Evolutionary conservation across 2,888 invertebrate species (phyloP), one percentile per base, ranked within the genome.

Genomic region (Melanophora roralis): DNA sequence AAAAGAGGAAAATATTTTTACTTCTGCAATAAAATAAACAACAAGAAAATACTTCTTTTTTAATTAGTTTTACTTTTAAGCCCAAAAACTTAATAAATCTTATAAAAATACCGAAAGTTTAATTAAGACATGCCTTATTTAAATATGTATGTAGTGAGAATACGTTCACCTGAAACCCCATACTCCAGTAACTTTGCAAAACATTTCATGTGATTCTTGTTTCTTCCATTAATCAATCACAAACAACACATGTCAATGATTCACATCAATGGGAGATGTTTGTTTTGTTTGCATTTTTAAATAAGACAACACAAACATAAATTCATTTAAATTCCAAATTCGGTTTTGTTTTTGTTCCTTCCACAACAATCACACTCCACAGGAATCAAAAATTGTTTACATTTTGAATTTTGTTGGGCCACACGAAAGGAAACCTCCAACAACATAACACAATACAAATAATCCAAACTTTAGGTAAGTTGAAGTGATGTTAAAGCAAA

Each of bases 211-310:
- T 62, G 55, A 43, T 21, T 34, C 71, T 43, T 40, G 36, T 77
- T 43, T 27, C 34, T 40, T 47, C 64, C 51, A 74, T 71, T 74
- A 60, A 68, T 73, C 69, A 74, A 71, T 77, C 73, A 78, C 53
- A 74, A 16, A 82, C 83, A 83, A 77, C 82, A 82, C 76, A 81
- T 83, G 83, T 81, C 83, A 82, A 76, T 76, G 77, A 82, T 77
- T 78, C 81, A 75, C 67, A 74, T 51, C 67, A 67, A 59, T 74
- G 49, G 59, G 49, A 67, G 23, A 57, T 59, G 64, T 64, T 53
- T 6, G 27, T 27, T n/a, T 27, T 77, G 76, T 68, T 71, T 82
- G 76, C 59, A 71, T 68, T 74, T 78, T 82, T 78, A 81, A 78
- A 67, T 78, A 78, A 78, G 78, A 55, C 76, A 80, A 76, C 76